Percentiles rank a stretch among this genome's conserved stretches.
Conservation (phyloP, 2,113 vertebrate species). For the cattle (Bos taurus) region ARS-UCD2.0 NC_037328.1:51849501-51850000, state of each 20-base stretch:
- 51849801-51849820: background rate
- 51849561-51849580: background rate
- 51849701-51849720: background rate
- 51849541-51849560: background rate
- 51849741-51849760: background rate
- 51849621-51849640: background rate
- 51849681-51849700: background rate
- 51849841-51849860: background rate
- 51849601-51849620: background rate
- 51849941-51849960: slow-evolving; percentile 31
- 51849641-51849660: background rate
- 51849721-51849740: background rate
- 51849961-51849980: background rate
- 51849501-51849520: rapidly evolving
- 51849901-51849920: background rate
- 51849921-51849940: background rate
- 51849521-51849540: rapidly evolving
- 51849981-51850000: slow-evolving; percentile 15
- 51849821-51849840: background rate
- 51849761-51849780: background rate
- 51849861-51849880: background rate
- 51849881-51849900: slow-evolving; percentile 10
- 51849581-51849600: background rate
- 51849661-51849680: background rate
- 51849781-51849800: background rate